These are phyloP conservation scores for Agelastica alni DNA, from an alignment of 2,888 invertebrate species.

Conservation along the genomic window DNA sequence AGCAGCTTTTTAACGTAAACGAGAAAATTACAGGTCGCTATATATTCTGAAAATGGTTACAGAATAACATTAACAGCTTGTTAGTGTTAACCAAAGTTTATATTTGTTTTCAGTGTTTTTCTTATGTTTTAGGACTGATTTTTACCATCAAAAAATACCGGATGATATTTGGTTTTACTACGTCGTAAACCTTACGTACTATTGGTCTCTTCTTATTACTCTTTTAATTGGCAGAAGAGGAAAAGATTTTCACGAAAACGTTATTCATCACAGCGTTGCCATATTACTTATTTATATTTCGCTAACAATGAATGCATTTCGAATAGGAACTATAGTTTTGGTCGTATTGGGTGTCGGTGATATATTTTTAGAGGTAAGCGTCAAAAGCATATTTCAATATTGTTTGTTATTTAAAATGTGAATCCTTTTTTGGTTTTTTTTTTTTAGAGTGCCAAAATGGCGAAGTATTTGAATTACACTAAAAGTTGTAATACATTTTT, in stretches of 20 bases:
- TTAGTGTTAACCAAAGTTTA: no score
- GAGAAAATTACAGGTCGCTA: no score
- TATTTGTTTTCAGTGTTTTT: neutral
- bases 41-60: no score
- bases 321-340: slow-evolving; percentile 4
- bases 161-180: slow-evolving; percentile 7
- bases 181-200: slow-evolving; percentile 5
- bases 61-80: no score
- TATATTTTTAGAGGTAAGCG: slow-evolving; percentile 18
- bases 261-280: slow-evolving; percentile 11
- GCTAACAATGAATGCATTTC: neutral
- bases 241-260: slow-evolving; percentile 12
- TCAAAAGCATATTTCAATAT: no score
- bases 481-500: neutral
- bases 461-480: slow-evolving; percentile 3
- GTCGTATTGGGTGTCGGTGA: slow-evolving; percentile 9
- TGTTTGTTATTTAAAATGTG: no score
- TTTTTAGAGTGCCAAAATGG: slow-evolving; percentile 12
- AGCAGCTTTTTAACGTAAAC: no score
- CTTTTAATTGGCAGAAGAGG: neutral
- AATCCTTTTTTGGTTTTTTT: no score
- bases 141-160: neutral
- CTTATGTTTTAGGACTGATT: slow-evolving; percentile 9
- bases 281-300: slow-evolving; percentile 10
- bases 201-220: slow-evolving; percentile 10